A percentile compares a stretch with the other conserved stretches of the same genome.
These are phyloP conservation scores for Pardosa pseudoannulata DNA, from an alignment of 2,888 invertebrate species.

Conservation along the genomic window DNA sequence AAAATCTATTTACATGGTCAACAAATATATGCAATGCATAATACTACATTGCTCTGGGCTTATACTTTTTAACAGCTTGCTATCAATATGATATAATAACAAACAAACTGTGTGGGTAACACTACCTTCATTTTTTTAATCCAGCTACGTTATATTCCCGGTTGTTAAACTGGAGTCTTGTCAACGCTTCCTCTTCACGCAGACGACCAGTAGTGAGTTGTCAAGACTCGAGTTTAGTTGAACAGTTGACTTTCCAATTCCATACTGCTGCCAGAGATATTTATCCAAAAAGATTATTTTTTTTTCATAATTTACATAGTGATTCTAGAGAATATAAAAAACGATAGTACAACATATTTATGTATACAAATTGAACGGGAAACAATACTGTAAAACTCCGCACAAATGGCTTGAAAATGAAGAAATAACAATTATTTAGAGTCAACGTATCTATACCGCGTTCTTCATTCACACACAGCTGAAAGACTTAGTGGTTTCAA, in stretches of 20 bases:
- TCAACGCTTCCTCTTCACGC: background rate
- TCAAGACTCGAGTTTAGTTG: constrained; percentile 13
- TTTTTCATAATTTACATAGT: constrained; percentile 6
- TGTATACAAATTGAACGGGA: constrained; percentile 15
- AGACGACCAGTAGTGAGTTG: background rate
- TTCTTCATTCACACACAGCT: constrained; percentile 20
- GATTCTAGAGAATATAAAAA: constrained; percentile 23
- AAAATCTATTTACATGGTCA: constrained; percentile 30
- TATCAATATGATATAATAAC: constrained; percentile 11
- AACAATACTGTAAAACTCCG: constrained; percentile 7
- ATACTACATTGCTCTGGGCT: constrained; percentile 45
- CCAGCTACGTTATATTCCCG: background rate
- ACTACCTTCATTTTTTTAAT: background rate
- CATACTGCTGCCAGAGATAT: constrained; percentile 35
- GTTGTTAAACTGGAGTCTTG: background rate
- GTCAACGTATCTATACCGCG: constrained; percentile 27
- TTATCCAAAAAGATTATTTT: background rate
- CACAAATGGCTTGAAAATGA: constrained; percentile 20
- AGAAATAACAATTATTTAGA: constrained; percentile 28
- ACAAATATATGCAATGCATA: constrained; percentile 16
- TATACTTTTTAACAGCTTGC: constrained; percentile 22
- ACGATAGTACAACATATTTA: constrained; percentile 10
- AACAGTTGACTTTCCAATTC: background rate
- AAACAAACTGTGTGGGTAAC: background rate
- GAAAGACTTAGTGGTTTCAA: constrained; percentile 62